Percentiles rank a stretch among this genome's conserved stretches.
Evolutionary conservation across 2,888 invertebrate genomes (phyloP).

Genomic region (Leptinotarsa rubiginosa): DNA sequence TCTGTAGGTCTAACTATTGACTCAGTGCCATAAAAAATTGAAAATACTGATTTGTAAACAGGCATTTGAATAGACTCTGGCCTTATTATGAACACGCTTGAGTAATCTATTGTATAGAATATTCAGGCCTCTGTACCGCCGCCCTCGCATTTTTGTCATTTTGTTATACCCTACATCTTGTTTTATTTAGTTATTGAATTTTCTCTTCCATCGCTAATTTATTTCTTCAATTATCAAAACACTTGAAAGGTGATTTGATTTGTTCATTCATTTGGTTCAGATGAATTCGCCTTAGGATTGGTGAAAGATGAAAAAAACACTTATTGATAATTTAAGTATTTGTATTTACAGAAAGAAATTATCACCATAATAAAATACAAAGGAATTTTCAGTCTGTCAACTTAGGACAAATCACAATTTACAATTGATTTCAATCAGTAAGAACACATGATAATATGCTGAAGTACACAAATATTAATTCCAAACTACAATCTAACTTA

Average conservation of each 20-base stretch:
- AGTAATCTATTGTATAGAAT: too few species aligned
- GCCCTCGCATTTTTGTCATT: too few species aligned
- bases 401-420: constrained; percentile 44
- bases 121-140: too few species aligned
- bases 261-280: too few species aligned
- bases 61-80: too few species aligned
- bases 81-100: too few species aligned
- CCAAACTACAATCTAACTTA: constrained; percentile 33
- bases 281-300: background rate
- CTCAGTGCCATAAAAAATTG: too few species aligned
- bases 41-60: too few species aligned
- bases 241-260: background rate
- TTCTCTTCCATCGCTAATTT: too few species aligned
- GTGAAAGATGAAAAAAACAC: background rate
- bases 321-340: constrained; percentile 31
- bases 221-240: background rate
- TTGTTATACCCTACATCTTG: too few species aligned
- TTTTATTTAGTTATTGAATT: too few species aligned
- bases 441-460: constrained; percentile 37
- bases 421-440: constrained; percentile 34
- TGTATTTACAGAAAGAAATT: constrained; percentile 38
- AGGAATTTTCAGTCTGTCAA: constrained; percentile 48
- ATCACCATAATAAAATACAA: constrained; percentile 38
- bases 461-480: constrained; percentile 37
- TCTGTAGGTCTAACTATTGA: too few species aligned